Evolutionary conservation across 2,888 invertebrate genomes (phyloP).

Genomic region (Sarcophaga variegata): DNA sequence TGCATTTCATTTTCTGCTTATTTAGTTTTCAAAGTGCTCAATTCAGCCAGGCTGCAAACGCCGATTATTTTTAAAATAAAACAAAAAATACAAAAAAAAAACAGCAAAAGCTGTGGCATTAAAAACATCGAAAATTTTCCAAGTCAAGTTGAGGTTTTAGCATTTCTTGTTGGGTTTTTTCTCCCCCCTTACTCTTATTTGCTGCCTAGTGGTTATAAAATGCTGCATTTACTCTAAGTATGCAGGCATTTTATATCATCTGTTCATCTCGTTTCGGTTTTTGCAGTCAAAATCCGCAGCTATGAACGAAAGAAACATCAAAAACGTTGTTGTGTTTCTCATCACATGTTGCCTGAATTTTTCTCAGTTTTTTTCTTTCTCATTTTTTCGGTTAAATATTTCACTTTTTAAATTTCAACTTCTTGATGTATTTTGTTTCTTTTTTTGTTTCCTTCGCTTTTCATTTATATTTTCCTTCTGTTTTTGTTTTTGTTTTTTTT

Average conservation of each 20-base stretch:
- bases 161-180: constrained; percentile 29
- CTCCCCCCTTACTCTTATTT: background rate
- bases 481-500: background rate
- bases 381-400: constrained; percentile 33
- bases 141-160: constrained; percentile 63
- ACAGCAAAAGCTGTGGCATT: constrained; percentile 17
- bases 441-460: background rate
- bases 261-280: background rate
- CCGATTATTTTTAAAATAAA: constrained; percentile 13
- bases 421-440: constrained; percentile 48
- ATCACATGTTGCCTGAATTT: constrained; percentile 2
- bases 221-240: constrained; percentile 38
- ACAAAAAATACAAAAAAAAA: constrained; percentile 4
- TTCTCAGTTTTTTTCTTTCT: constrained; percentile 7
- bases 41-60: constrained; percentile 7
- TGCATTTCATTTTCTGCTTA: constrained; percentile 67
- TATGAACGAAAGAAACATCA: background rate
- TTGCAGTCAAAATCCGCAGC: background rate
- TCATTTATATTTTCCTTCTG: no score
- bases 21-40: constrained; percentile 59
- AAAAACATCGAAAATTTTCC: constrained; percentile 34
- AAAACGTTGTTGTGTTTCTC: constrained; percentile 41
- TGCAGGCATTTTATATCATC: constrained; percentile 46
- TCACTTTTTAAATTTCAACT: constrained; percentile 36
- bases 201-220: background rate